These are phyloP conservation scores for Vollenhovia emeryi DNA, from an alignment of 1,140 invertebrate genomes.

Conservation along the genomic window DNA sequence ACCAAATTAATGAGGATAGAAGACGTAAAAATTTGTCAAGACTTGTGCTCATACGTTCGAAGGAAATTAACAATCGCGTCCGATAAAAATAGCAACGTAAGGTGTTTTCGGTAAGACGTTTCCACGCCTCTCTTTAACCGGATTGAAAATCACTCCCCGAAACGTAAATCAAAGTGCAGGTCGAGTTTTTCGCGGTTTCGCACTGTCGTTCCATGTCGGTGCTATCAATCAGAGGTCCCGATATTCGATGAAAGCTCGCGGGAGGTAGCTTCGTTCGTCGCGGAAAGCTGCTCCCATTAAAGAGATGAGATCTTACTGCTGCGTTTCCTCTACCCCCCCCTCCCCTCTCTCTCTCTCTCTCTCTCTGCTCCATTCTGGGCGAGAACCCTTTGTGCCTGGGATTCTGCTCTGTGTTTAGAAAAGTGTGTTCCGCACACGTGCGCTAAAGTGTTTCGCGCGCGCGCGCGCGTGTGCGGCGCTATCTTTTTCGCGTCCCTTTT, in stretches of 20 bases:
- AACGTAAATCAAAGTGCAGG: slow-evolving; percentile 37
- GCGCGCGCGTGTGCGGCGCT: slow-evolving; percentile 20
- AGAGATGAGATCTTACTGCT: slow-evolving; percentile 73
- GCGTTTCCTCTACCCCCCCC: background rate
- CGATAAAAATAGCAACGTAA: slow-evolving; percentile 29
- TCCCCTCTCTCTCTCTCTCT: background rate
- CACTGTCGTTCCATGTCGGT: slow-evolving; percentile 30
- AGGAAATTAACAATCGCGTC: background rate
- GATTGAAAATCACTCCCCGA: slow-evolving; percentile 61
- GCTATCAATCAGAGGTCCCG: slow-evolving; percentile 68
- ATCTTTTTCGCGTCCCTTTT: slow-evolving; percentile 64
- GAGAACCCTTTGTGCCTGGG: slow-evolving; percentile 39
- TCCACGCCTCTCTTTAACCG: slow-evolving; percentile 47
- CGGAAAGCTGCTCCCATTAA: slow-evolving; percentile 71
- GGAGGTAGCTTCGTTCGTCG: slow-evolving; percentile 54
- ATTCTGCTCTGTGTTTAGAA: slow-evolving; percentile 29
- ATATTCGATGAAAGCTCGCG: slow-evolving; percentile 70
- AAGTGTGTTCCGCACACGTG: slow-evolving; percentile 2
- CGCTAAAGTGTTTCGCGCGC: slow-evolving; percentile 17
- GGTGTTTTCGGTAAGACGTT: slow-evolving; percentile 10
- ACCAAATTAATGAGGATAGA: background rate
- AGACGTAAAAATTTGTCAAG: background rate
- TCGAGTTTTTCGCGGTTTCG: slow-evolving; percentile 22
- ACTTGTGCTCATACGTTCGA: background rate
- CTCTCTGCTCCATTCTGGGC: background rate